phyloP scores from a whole-genome alignment of 2,113 vertebrate genomes.

The Passerina amoena region DNA sequence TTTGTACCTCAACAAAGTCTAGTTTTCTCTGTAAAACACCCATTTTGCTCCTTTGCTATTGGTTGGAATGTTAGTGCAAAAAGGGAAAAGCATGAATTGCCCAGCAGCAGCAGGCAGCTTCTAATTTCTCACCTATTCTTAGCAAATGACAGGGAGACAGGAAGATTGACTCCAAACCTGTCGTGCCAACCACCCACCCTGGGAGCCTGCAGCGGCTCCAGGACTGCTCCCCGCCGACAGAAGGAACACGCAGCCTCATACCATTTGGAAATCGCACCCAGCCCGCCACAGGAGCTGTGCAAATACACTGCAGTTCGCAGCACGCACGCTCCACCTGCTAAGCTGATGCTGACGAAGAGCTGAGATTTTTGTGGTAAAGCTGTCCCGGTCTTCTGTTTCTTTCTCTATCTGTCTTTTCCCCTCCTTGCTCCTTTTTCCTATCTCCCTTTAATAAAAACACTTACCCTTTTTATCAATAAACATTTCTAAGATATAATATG shows the following conservation, averaged over 20 bases:
- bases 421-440: not conserved
- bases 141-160: not conserved
- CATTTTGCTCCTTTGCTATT: not conserved
- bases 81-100: not conserved
- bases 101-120: not conserved
- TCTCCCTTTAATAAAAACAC: not conserved
- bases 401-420: not conserved
- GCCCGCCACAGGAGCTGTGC: not conserved
- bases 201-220: not conserved
- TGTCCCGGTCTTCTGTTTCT: not conserved
- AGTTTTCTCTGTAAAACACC: not conserved
- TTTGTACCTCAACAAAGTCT: conserved; percentile 34
- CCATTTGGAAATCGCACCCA: not conserved
- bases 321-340: rapidly evolving
- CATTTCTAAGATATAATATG: not conserved
- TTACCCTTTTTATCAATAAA: not conserved
- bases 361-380: rapidly evolving
- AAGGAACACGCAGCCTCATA: not conserved
- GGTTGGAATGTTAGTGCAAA: too few species aligned
- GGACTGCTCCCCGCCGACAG: rapidly evolving
- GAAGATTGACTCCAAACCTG: not conserved
- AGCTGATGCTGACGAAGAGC: too few species aligned
- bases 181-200: too few species aligned
- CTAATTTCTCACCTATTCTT: not conserved
- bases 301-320: not conserved